phyloP scores from a whole-genome alignment of 2,113 vertebrate genomes.

The Isurus oxyrinchus region DNA sequence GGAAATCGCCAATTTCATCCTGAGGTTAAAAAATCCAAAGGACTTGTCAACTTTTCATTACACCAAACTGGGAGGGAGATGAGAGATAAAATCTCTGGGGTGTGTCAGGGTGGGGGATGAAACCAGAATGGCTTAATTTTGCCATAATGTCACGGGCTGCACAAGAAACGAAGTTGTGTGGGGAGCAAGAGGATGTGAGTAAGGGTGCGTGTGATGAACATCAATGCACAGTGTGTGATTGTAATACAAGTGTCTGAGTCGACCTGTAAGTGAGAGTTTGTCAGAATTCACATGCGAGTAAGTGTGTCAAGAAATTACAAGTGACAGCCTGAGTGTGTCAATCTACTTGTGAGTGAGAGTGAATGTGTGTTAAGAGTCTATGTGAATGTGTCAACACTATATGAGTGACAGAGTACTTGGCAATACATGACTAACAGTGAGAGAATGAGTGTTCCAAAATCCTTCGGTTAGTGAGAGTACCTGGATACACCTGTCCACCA shows the following conservation, averaged over 20 bases:
- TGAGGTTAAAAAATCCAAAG: constrained; percentile 43
- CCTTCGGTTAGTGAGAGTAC: constrained; percentile 48
- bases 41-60: not conserved
- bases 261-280: not conserved
- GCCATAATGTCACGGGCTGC: not conserved
- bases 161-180: not conserved
- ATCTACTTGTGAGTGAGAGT: not conserved
- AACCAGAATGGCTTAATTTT: not conserved
- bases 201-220: not conserved
- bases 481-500: constrained; percentile 98
- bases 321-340: not conserved
- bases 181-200: not conserved
- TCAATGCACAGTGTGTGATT: not conserved
- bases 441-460: not conserved
- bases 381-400: no score
- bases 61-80: not conserved
- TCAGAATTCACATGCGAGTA: not conserved
- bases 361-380: not conserved
- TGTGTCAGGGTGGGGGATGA: not conserved
- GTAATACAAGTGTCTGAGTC: not conserved
- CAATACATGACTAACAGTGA: not conserved
- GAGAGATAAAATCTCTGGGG: not conserved
- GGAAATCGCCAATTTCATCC: constrained; percentile 94
- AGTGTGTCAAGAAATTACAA: no score
- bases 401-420: no score